Evolutionary conservation across 2,797 vertebrate genomes (phyloP), one percentile per base, ranked within the genome.

Genomic region (Sebastolobus altivelis): DNA sequence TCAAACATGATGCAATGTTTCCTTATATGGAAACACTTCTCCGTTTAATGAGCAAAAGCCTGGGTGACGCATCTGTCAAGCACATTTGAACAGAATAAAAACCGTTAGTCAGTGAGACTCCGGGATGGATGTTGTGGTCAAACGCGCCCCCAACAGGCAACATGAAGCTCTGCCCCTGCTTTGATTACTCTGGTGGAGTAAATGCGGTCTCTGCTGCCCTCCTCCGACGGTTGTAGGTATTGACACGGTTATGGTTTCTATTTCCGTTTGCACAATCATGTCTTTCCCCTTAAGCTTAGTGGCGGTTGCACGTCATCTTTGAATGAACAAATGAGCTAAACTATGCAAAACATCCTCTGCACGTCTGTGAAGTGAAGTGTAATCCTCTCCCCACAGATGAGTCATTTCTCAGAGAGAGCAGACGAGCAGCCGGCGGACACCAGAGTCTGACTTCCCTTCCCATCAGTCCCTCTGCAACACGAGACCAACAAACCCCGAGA

Each of bases 181-280:
- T 1, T 3, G 6, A 1, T 2, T 0, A 1, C 2, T 1, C 16
- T 35, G n/a, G n/a, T 46, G 43, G 4, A 13, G 27, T 55, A 65
- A 56, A 25, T 10, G 38, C 12, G 85, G 94, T 89, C 87, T 95
- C 60, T 95, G 92, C 86, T 89, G 89, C 93, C 93, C 89, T 58
- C 92, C 3, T 46, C 29, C 10, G 94, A 2, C 6, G 4, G 2
- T 0, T 40, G 0, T 1, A 67, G 72, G 66, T 72, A 79, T 11
- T 52, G 68, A 65, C 65, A 20, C 38, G 29, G 62, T 73, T 60
- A 70, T 72, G n/a, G 56, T 81, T 78, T 74, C 22, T 22, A 1
- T 46, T 79, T 52, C 22, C 25, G 4, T 56, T 18, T 54, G 12
- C 8, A 9, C 61, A 74, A 22, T 5, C 3, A 33, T 12, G 20